Percentiles rank a stretch among this genome's conserved stretches.
Conservation (phyloP, 2,888 invertebrate species). For the Salticus scenicus region DNA sequence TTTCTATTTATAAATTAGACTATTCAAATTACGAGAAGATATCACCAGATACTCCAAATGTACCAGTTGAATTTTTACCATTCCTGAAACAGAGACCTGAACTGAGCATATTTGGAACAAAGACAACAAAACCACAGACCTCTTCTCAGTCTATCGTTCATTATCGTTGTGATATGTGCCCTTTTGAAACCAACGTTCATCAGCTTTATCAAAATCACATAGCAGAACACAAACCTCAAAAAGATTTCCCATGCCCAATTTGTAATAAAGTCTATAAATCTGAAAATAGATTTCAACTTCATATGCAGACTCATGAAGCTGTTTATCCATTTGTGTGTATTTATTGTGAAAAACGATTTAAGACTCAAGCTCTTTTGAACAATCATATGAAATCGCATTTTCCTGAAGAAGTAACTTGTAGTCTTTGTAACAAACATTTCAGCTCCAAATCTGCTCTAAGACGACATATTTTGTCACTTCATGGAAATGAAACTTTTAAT, state of each 20-base stretch:
- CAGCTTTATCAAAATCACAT: constrained; percentile 33
- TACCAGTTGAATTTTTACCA: constrained; percentile 36
- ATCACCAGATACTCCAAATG: background rate
- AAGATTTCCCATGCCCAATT: background rate
- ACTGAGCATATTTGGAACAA: constrained; percentile 33
- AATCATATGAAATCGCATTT: constrained; percentile 50
- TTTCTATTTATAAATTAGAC: background rate
- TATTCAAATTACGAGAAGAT: background rate
- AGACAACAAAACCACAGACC: constrained; percentile 7
- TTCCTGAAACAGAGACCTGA: constrained; percentile 42
- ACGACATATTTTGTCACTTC: background rate
- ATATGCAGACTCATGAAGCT: constrained; percentile 32
- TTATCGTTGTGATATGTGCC: constrained; percentile 56
- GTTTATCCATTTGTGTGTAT: constrained; percentile 14
- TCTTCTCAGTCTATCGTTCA: background rate
- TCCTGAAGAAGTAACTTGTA: constrained; percentile 9
- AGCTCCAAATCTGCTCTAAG: background rate
- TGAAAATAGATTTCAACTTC: constrained; percentile 23
- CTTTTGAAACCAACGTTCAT: constrained; percentile 23
- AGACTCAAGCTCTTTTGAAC: constrained; percentile 26
- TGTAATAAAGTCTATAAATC: constrained; percentile 35
- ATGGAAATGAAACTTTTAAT: background rate
- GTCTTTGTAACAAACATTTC: constrained; percentile 28
- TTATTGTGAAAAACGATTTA: constrained; percentile 60
- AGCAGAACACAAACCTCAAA: background rate